phyloP scores from a whole-genome alignment of 2,113 vertebrate genomes.

The Montifringilla adamsi region DNA sequence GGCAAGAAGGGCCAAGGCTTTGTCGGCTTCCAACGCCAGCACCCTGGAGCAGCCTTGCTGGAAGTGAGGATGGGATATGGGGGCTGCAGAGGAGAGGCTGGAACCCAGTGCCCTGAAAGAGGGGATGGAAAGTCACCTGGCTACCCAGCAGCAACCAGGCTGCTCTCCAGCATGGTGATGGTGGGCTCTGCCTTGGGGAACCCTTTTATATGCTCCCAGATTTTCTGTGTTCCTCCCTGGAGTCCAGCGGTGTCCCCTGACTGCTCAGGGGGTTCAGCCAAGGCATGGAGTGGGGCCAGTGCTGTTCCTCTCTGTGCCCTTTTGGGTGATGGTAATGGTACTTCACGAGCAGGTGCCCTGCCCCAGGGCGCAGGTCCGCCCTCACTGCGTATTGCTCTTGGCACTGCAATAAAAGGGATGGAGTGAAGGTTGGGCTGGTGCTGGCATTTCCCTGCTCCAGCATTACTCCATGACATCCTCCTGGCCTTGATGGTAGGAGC shows the following conservation, averaged over 20 bases:
- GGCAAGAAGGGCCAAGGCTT: not conserved
- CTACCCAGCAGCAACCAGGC: not conserved
- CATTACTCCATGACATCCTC: not conserved
- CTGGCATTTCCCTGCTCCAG: not conserved
- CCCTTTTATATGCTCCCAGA: not conserved
- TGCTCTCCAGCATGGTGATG: not conserved
- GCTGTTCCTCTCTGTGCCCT: not conserved
- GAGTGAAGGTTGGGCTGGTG: not conserved
- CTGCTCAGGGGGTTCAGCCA: not conserved
- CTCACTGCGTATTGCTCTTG: not conserved
- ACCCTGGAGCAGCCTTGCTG: not conserved
- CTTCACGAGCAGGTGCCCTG: not conserved
- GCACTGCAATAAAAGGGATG: not conserved
- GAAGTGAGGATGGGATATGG: not conserved
- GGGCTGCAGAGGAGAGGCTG: not conserved
- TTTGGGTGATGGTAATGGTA: not conserved
- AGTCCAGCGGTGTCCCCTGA: not conserved
- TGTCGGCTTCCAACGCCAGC: accelerated
- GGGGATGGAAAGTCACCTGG: not conserved
- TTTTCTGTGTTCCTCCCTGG: not conserved
- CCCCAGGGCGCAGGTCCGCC: not conserved
- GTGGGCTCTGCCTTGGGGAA: not conserved
- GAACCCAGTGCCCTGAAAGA: not conserved
- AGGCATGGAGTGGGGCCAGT: not conserved
- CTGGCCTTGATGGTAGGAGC: not conserved